phyloP scores from a whole-genome alignment of 1,140 invertebrate species.

The Drosophila willistoni region DNA sequence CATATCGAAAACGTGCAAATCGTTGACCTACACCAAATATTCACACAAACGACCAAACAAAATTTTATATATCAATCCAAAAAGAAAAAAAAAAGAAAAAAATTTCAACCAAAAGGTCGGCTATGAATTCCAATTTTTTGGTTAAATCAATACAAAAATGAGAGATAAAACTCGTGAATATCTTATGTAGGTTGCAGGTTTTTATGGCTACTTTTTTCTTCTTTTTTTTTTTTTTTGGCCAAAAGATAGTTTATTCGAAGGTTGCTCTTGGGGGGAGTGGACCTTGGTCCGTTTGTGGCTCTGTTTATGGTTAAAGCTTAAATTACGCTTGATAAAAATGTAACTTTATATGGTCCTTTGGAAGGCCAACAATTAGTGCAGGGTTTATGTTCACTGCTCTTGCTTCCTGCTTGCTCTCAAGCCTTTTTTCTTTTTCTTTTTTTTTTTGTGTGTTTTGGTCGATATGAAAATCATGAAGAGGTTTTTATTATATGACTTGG shows the following conservation, averaged over 20 bases:
- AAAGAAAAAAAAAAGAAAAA: too few species aligned
- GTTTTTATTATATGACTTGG: constrained; percentile 7
- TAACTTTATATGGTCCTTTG: constrained; percentile 7
- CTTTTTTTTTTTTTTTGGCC: too few species aligned
- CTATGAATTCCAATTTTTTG: not conserved
- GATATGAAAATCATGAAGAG: constrained; percentile 3
- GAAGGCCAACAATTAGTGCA: constrained; percentile 1
- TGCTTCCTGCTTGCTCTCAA: not conserved
- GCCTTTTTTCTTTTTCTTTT: not conserved
- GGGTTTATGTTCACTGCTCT: not conserved
- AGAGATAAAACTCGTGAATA: not conserved
- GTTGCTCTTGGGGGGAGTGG: too few species aligned
- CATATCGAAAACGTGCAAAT: constrained; percentile 1
- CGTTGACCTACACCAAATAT: not conserved
- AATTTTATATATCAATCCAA: too few species aligned
- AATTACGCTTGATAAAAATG: constrained; percentile 6
- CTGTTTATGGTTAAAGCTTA: not conserved
- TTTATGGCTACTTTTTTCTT: too few species aligned
- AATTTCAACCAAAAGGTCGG: not conserved
- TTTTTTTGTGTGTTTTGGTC: too few species aligned
- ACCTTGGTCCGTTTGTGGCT: not conserved
- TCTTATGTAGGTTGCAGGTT: not conserved
- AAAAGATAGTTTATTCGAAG: too few species aligned
- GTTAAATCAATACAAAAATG: not conserved
- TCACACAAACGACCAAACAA: too few species aligned